phyloP scores from a whole-genome alignment of 1,140 invertebrate species.

The Linepithema humile region DNA sequence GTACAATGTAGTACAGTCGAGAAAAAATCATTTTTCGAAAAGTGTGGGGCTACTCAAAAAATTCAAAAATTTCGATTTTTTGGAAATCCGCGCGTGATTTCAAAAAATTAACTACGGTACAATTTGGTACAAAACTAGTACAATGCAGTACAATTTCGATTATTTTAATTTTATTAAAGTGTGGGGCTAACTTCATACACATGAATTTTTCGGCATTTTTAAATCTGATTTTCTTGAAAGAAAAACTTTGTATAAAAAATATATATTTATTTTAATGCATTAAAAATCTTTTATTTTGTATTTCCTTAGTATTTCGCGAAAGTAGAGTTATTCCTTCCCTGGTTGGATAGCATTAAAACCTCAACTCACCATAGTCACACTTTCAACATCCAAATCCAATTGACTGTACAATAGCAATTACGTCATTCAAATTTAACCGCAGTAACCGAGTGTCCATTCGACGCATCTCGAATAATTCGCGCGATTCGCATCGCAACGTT shows the following conservation, averaged over 20 bases:
- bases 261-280: too few relatives aligned
- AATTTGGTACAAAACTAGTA: too few relatives aligned
- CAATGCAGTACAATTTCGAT: too few relatives aligned
- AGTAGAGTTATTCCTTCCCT: constrained; percentile 1
- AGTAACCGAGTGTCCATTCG: not conserved
- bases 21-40: too few relatives aligned
- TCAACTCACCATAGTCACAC: not conserved
- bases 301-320: not conserved
- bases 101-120: too few relatives aligned
- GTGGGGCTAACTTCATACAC: too few relatives aligned
- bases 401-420: not conserved
- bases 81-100: too few relatives aligned
- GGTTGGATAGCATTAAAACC: not conserved
- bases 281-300: not conserved
- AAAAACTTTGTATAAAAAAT: too few relatives aligned
- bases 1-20: too few relatives aligned
- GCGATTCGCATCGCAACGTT: constrained; percentile 5
- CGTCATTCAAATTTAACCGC: constrained; percentile 26
- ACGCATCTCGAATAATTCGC: constrained; percentile 27
- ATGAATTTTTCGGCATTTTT: not conserved
- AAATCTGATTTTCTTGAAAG: not conserved
- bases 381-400: not conserved
- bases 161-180: too few relatives aligned
- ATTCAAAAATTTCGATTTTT: too few relatives aligned
- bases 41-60: too few relatives aligned